Base-by-base conservation (phyloP, 2,797 vertebrate genomes). In the Prunella strophiata region DNA sequence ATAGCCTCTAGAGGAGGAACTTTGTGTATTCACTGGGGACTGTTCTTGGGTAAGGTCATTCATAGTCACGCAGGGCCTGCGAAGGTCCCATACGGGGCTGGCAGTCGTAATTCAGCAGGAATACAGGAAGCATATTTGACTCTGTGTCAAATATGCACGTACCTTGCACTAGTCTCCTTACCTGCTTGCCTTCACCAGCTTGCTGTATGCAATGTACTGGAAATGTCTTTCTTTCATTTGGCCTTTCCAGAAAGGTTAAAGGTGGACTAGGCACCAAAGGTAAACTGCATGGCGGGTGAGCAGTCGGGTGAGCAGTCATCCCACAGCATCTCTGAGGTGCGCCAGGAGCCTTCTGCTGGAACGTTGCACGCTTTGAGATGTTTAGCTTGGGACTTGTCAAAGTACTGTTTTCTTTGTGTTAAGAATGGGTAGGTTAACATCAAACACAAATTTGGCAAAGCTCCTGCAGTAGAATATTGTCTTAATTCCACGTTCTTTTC, bases 31-130 rank as follows among this genome's bases (percentile, higher is more conserved):
- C 87, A 93, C 85, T 27, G 30, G 94, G 96, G 74, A 78, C 92
- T 94, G 81, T 76, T 90, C 68, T 96, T 95, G 65, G 20, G 51
- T 96, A 97, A 97, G 94, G 93, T 97, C 95, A 96, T 97, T 97
- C 96, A 93, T 79, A 94, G 91, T 94, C 91, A 80, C 6, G 0
- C 58, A 48, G n/a, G 73, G 76, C 7, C 85, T 58, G 36, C 0
- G 1, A 14, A 0, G 10, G 11, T 18, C 47, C 1, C 0, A 4
- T 43, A 29, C 22, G 16, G 43, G 27, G 63, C 89, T 71, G 59
- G 59, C 3, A 0, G 47, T 43, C 50, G 58, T 65, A 71, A 45
- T 34, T 63, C 71, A 72, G 88, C 52, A 84, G 73, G n/a, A 74
- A 51, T 59, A 66, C 10, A 25, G 42, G 55, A 70, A 54, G 43